A percentile compares a stretch with the other conserved stretches of the same genome.
Conservation (phyloP, 2,888 invertebrate genomes). For the Leptopilina drosophilae region DNA sequence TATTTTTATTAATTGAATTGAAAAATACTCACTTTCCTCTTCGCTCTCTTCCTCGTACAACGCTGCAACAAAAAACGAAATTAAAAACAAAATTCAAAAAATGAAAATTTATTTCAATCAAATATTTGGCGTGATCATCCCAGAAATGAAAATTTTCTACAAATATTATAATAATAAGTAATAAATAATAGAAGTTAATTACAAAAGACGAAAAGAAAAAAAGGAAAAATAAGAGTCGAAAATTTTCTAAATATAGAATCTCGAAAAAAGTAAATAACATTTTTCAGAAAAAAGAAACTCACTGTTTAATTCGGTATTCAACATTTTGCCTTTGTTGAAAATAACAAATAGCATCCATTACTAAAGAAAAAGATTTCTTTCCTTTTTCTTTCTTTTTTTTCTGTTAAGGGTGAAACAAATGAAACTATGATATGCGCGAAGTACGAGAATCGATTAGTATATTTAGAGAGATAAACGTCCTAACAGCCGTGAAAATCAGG, state of each 20-base stretch:
- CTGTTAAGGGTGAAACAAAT: constrained; percentile 44
- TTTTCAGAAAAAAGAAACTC: constrained; percentile 57
- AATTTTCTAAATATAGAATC: too few species aligned
- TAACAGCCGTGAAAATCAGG: not conserved
- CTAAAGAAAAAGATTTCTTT: constrained; percentile 56
- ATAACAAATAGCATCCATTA: constrained; percentile 69
- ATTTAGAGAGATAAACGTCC: constrained; percentile 31
- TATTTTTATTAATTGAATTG: not conserved
- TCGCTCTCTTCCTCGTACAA: constrained; percentile 94
- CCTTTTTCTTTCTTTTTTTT: too few species aligned
- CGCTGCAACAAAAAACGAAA: constrained; percentile 79
- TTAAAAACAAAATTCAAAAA: constrained; percentile 10
- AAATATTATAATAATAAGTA: not conserved
- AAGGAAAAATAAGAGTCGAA: too few species aligned
- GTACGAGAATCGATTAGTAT: constrained; percentile 16
- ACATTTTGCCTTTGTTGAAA: constrained; percentile 63
- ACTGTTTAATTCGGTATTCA: constrained; percentile 66
- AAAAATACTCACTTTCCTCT: constrained; percentile 82
- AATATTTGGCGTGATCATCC: not conserved
- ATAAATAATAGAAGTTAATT: too few species aligned
- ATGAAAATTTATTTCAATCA: not conserved
- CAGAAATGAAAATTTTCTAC: not conserved
- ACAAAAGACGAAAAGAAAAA: not conserved
- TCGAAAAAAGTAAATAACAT: not conserved
- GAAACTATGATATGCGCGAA: constrained; percentile 25